Evolutionary conservation across 2,888 invertebrate species (phyloP), one percentile per base, ranked within the genome.

Genomic region (Pachycephus smyrnensis): DNA sequence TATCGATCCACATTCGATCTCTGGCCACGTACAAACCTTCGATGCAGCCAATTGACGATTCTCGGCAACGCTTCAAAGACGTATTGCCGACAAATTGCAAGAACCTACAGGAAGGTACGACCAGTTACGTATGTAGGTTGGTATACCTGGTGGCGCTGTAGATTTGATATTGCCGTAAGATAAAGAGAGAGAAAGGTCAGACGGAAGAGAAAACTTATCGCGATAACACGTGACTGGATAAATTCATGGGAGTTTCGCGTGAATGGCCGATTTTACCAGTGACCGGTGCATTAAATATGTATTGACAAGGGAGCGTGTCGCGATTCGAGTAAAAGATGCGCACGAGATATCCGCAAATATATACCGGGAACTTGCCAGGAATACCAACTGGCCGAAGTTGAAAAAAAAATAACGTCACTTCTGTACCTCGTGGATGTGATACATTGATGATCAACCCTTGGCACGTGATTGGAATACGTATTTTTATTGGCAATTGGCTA

Each of bases 271-370:
- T 82, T 82, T 82, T 77, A 80, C 80, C 79, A 78, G 77, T 79
- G 81, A 80, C 77, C 77, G 77, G 78, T 81, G 77, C 81, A 79
- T 81, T 80, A 80, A 81, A 81, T 82, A 81, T 80, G 80, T 80
- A 81, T 81, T 77, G 79, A 75, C 71, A 71, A 32, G 32, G 31
- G 12, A 74, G 73, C 76, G 75, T 73, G 75, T 77, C 75, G 80
- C 75, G 71, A 69, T 73, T 37, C 77, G 32, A 69, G 40, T 69
- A 36, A 76, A 36, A 69, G 71, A 55, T 68, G 73, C 69, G 68
- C 68, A 31, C 68, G 78, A 31, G 40, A 37, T 35, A 37, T 36
- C 40, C 37, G 35, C 31, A 37, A 74, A 35, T 35, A n/a, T 74
- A 33, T 36, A 74, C 74, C 74, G 75, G 12, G 68, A 37, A 68